Evolutionary conservation across 1,140 invertebrate species (phyloP).

Genomic region (Drosophila parvula): DNA sequence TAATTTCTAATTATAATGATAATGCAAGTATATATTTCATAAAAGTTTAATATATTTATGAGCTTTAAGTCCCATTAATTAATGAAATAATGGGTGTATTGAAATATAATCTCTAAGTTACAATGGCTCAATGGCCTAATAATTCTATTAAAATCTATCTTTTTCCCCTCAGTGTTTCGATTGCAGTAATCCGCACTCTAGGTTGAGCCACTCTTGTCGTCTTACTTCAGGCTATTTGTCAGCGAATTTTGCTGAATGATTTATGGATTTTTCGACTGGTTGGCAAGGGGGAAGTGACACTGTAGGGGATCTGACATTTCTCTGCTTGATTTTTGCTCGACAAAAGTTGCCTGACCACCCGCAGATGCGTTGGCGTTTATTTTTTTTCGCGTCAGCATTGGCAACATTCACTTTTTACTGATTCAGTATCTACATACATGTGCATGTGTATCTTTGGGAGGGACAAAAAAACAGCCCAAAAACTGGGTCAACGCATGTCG

Average conservation of each 20-base stretch:
- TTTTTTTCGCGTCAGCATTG: constrained; percentile 38
- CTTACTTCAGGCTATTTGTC: constrained; percentile 36
- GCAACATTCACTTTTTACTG: constrained; percentile 63
- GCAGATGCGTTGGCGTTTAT: constrained; percentile 54
- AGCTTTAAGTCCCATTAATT: background rate
- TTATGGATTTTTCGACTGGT: constrained; percentile 28
- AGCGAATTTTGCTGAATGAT: constrained; percentile 41
- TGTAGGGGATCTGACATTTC: constrained; percentile 21
- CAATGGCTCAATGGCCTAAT: background rate
- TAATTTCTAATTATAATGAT: background rate
- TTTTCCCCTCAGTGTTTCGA: constrained; percentile 2
- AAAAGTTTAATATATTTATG: no score
- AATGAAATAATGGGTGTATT: no score
- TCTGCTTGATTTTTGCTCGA: constrained; percentile 39
- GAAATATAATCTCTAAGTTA: background rate
- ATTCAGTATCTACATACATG: constrained; percentile 29
- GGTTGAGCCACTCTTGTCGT: constrained; percentile 33
- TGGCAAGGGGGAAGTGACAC: background rate
- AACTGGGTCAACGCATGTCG: constrained; percentile 75
- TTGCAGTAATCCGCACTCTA: constrained; percentile 16
- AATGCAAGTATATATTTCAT: no score
- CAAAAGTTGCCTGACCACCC: constrained; percentile 44
- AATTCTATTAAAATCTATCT: background rate
- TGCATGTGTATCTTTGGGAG: constrained; percentile 37
- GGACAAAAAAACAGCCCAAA: constrained; percentile 29